Base-by-base conservation (phyloP, 2,888 invertebrate species). In the Megastigmus dorsalis region DNA sequence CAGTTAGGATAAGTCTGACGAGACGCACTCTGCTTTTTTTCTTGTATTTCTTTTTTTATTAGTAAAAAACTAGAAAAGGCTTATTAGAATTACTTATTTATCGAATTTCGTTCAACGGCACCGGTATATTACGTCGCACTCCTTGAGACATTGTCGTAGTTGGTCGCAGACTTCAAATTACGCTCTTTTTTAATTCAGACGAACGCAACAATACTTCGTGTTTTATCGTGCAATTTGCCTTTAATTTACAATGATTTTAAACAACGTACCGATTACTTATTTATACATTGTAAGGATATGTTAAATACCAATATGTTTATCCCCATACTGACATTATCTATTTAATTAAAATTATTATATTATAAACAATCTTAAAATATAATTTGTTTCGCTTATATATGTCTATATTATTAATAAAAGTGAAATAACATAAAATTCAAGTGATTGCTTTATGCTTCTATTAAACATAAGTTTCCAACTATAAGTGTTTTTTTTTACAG, bases 61-160 rank as follows among this genome's bases (percentile, higher is more conserved):
- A 63, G 77, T 79, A 79, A 74, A 79, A 79, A 79, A 79, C 74
- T 79, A 78, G 75, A 78, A 79, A 79, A 79, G 77, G 69, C 72
- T 78, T 75, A 73, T 77, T 68, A 72, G 36, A 66, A n/a, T 50
- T 77, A 74, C 60, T 74, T 76, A 70, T 70, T 60, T 70, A 74
- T 63, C 60, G 60, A 76, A 76, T 70, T 76, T 74, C 28, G 23
- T 52, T 66, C 38, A 69, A 54, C 69, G 66, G 66, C 66, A 63
- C 69, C 52, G 65, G 38, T 67, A n/a, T n/a, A 66, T 28, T 23
- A 20, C 45, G 59, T 26, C 55, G 41, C 33, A 63, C 28, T 63
- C n/a, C 18, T 15, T 36, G 9, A 36, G 54, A 60, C 13, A 54
- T 69, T 15, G 13, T 52, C 45, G 36, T 57, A 74, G 23, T 7